Evolutionary conservation across 2,797 vertebrate genomes (phyloP), one percentile per base, ranked within the genome.

Genomic region (Enoplosus armatus): DNA sequence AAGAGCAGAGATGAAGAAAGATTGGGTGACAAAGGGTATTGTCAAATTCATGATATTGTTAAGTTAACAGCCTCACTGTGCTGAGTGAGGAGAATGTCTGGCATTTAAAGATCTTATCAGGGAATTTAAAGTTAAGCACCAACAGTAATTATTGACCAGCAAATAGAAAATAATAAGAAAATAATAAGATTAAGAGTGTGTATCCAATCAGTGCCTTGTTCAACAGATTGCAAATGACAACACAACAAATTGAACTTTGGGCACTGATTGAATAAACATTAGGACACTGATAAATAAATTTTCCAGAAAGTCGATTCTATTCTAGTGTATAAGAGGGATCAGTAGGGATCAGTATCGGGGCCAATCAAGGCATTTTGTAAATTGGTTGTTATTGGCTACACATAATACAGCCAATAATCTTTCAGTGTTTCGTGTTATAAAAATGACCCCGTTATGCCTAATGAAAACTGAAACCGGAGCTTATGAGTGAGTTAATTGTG

Each of bases 221-320:
- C 9, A 74, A 37, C 6, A 22, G 24, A 41, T 2, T 10, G 18
- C 18, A n/a, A 70, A 56, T 41, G 9, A 26, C 37, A 77, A n/a
- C 29, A 66, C 39, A 51, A 39, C 18, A n/a, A 26, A 16, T 2
- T 29, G 1, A 29, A 69, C 53, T 29, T 26, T 15, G 22, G 47
- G 48, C 33, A 33, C 22, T 65, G 59, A 51, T 18, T 64, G 24
- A 63, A 37, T 71, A 39, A 61, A 31, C 59, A 54, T 31, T 18
- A 59, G 6, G 16, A 35, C 16, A n/a, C n/a, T n/a, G n/a, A n/a
- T n/a, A n/a, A n/a, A n/a, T n/a, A n/a, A n/a, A 39, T 39, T 39
- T 39, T 4, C 12, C 12, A 39, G 3, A 12, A 39, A 27, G 43
- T 26, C 10, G 7, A 22, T 41, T 54, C n/a, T n/a, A n/a, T n/a